Percentiles rank a stretch among this genome's conserved stretches.
phyloP scores from a whole-genome alignment of 2,113 vertebrate species.

The Channa argus region DNA sequence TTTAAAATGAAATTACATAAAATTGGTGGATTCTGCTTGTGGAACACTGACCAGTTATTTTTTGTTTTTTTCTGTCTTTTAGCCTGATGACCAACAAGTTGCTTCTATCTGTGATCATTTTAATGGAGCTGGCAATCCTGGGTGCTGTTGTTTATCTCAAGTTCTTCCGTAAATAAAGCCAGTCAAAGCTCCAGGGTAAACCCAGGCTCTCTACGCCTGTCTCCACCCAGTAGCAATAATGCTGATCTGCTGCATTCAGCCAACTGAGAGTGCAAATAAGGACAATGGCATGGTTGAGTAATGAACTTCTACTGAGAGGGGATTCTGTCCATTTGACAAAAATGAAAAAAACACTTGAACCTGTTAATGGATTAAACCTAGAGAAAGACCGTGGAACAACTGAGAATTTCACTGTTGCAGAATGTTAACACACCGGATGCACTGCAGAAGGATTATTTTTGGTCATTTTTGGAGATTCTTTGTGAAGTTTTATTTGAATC shows the following conservation, averaged over 20 bases:
- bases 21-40: too few relatives aligned
- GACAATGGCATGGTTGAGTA: neutral
- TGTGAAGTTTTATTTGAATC: neutral
- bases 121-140: slow-evolving; percentile 92
- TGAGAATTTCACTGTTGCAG: slow-evolving; percentile 27
- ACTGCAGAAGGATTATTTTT: slow-evolving; percentile 9
- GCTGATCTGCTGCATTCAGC: slow-evolving; percentile 27
- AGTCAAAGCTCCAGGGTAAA: neutral
- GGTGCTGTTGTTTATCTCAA: slow-evolving; percentile 93
- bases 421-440: slow-evolving; percentile 28
- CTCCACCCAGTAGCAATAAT: slow-evolving; percentile 54
- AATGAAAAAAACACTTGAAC: slow-evolving; percentile 1
- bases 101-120: slow-evolving; percentile 90
- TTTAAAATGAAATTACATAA: too few relatives aligned
- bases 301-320: neutral
- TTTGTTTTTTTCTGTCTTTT: slow-evolving; percentile 20
- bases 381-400: slow-evolving; percentile 6
- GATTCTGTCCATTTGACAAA: slow-evolving; percentile 5
- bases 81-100: slow-evolving; percentile 95
- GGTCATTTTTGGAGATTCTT: slow-evolving; percentile 9
- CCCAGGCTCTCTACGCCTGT: slow-evolving; percentile 6
- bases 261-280: slow-evolving; percentile 18
- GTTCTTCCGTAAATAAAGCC: slow-evolving; percentile 86
- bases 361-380: slow-evolving; percentile 32
- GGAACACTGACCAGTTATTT: too few relatives aligned